Base-by-base conservation (phyloP, 2,797 vertebrate species). In the Fistularia tabacaria region DNA sequence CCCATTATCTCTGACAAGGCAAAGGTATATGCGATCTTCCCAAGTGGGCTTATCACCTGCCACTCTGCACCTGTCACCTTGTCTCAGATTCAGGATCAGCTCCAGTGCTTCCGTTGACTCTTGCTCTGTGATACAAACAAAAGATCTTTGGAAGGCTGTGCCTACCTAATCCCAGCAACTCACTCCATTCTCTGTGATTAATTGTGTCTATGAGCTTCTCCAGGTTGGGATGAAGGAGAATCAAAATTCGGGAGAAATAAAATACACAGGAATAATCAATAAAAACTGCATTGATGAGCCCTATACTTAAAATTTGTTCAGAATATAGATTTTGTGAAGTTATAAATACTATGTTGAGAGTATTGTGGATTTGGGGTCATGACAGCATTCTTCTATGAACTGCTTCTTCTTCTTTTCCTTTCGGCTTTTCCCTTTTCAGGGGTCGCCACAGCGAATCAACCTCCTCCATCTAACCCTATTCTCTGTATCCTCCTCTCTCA, bases 1-100 rank as follows among this genome's bases (percentile, higher is more conserved):
- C 83, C 75, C 70, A 72, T 90, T 88, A 85, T 79, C 83, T 84
- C 54, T 72, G 76, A 73, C 74, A 77, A 73, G 66, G 37, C 71
- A 60, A 61, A 54, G 14, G 49, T 76, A 58, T 47, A 51, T 53
- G 15, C 40, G 57, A 55, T 73, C 65, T 60, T 69, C 72, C 59
- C 6, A 3, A 36, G 38, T 44, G 51, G 54, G 73, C 78, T 85
- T 85, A 85, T 85, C 82, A 57, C 76, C 74, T 57, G 79, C 71
- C 69, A 54, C 81, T 81, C 71, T 62, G 66, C 67, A 56, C 68
- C 71, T 71, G 77, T 80, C 80, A 68, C 76, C 72, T 63, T 7
- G 25, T 52, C 66, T 69, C 47, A 58, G 59, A 69, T 60, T 68
- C 63, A 44, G 56, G 66, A 56, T 62, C 7, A 10, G 62, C 57